These are phyloP conservation scores for Onchidella celtica DNA, from an alignment of 2,888 invertebrate genomes.

Conservation along the genomic window DNA sequence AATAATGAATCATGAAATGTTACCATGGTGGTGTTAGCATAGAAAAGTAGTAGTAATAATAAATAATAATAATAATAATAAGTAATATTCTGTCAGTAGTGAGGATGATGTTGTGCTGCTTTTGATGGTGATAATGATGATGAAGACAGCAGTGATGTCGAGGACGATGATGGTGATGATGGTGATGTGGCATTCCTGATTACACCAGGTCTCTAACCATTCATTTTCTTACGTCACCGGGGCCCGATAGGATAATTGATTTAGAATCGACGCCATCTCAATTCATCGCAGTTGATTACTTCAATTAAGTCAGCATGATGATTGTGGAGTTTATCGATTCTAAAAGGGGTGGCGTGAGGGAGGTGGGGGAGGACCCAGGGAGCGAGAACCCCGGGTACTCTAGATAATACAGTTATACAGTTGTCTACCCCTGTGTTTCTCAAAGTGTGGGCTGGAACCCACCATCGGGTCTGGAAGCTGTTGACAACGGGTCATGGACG, in stretches of 20 bases:
- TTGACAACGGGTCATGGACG: too few species aligned
- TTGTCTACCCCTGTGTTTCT: too few species aligned
- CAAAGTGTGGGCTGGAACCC: too few species aligned
- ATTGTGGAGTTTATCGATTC: constrained; percentile 10
- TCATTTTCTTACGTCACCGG: background rate
- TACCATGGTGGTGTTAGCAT: too few species aligned
- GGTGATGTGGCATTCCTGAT: background rate
- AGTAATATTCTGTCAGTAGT: background rate
- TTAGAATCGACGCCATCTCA: background rate
- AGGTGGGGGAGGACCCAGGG: too few species aligned
- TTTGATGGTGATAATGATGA: constrained; percentile 23
- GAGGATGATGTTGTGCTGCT: background rate
- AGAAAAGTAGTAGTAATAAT: too few species aligned
- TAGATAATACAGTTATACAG: too few species aligned
- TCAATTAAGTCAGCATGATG: constrained; percentile 8
- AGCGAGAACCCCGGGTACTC: too few species aligned
- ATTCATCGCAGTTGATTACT: background rate
- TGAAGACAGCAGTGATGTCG: constrained; percentile 16
- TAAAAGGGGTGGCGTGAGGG: too few species aligned
- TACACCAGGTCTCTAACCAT: background rate
- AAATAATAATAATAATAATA: background rate
- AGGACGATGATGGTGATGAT: background rate
- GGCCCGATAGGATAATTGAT: constrained; percentile 4
- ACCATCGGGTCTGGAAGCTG: too few species aligned
- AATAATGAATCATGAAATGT: too few species aligned